A percentile compares a stretch with the other conserved stretches of the same genome.
Evolutionary conservation across 2,113 vertebrate genomes (phyloP).

Genomic region (Nyctibius bracteatus): DNA sequence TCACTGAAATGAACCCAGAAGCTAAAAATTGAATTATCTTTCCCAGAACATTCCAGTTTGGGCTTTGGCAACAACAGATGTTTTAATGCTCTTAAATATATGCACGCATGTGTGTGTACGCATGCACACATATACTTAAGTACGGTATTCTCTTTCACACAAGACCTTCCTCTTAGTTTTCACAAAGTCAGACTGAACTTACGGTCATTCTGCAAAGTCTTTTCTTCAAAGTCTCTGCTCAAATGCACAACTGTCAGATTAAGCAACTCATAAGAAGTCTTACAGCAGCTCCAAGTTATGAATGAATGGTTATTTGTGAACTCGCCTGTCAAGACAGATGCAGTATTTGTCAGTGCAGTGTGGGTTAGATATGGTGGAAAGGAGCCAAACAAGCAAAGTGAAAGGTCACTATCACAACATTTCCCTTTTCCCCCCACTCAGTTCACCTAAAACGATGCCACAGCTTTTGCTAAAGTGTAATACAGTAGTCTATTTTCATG

Average conservation of each 20-base stretch:
- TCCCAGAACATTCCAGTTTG: slow-evolving; percentile 66
- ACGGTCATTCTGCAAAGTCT: not conserved
- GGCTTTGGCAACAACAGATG: slow-evolving; percentile 56
- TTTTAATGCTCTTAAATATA: not conserved
- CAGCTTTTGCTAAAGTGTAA: slow-evolving; percentile 26
- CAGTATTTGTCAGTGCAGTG: slow-evolving; percentile 48
- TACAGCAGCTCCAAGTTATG: slow-evolving; percentile 47
- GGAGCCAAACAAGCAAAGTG: slow-evolving; percentile 55
- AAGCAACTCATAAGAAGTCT: slow-evolving; percentile 28
- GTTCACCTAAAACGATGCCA: slow-evolving; percentile 17
- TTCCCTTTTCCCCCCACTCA: not conserved
- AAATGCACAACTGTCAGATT: slow-evolving; percentile 44
- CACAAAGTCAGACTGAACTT: not conserved
- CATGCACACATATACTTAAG: not conserved
- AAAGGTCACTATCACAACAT: slow-evolving; percentile 55
- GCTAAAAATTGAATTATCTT: slow-evolving; percentile 69
- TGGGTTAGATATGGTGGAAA: slow-evolving; percentile 45
- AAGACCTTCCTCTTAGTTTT: slow-evolving; percentile 11
- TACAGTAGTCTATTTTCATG: slow-evolving; percentile 8
- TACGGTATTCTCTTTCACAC: not conserved
- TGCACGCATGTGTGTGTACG: not conserved
- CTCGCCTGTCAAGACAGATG: slow-evolving; percentile 59
- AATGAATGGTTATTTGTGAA: slow-evolving; percentile 63
- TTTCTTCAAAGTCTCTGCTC: slow-evolving; percentile 11
- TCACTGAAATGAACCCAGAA: slow-evolving; percentile 61